A percentile compares a stretch with the other conserved stretches of the same genome.
Conservation (phyloP, 2,113 vertebrate genomes). For the Upupa epops region DNA sequence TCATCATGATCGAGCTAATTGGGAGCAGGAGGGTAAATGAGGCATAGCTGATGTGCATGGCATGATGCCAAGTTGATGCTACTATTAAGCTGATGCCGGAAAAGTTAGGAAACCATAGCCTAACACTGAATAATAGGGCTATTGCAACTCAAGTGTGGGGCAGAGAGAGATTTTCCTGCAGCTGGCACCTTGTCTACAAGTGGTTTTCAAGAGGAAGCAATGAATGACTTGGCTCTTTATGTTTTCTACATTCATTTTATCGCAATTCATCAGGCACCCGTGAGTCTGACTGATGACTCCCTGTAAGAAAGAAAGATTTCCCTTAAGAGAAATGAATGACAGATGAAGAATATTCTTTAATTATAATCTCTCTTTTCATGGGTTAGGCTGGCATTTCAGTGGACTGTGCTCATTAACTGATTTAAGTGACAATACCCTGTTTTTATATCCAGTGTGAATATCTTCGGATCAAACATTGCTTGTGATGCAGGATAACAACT, state of each 20-base stretch:
- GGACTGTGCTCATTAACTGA: background rate
- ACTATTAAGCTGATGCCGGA: constrained; percentile 63
- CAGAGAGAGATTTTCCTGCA: constrained; percentile 63
- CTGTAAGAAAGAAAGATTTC: constrained; percentile 7
- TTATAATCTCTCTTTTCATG: background rate
- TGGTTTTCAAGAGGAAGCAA: constrained; percentile 26
- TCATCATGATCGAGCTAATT: constrained; percentile 61
- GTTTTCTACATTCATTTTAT: constrained; percentile 47
- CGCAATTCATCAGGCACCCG: constrained; percentile 5
- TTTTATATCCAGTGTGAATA: constrained; percentile 9
- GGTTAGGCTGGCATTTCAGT: background rate
- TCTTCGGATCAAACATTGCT: background rate
- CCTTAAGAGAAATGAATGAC: constrained; percentile 15
- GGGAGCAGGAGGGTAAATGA: constrained; percentile 66
- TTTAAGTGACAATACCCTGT: background rate
- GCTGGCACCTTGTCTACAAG: constrained; percentile 61
- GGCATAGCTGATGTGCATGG: constrained; percentile 48
- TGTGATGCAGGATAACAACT: background rate
- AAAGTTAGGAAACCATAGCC: constrained; percentile 62
- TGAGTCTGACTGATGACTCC: constrained; percentile 50
- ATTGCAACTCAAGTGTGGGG: constrained; percentile 61
- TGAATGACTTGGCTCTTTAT: constrained; percentile 65
- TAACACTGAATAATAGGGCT: constrained; percentile 63
- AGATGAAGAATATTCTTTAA: constrained; percentile 23
- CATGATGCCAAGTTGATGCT: constrained; percentile 53